Conservation (phyloP, 2,797 vertebrate genomes). For the Darevskia nairensis region DNA sequence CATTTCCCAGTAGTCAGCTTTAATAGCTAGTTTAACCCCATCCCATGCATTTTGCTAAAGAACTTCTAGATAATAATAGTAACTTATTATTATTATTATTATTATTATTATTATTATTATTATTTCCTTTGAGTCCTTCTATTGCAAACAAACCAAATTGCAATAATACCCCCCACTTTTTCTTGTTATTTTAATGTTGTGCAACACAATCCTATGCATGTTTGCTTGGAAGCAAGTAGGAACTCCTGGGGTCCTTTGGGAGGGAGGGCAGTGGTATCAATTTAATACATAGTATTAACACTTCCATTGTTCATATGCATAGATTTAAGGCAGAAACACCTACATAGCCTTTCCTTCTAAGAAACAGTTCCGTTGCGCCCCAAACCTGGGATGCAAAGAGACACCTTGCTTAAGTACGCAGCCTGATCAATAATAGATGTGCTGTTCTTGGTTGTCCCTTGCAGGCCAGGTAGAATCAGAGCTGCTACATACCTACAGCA, state of each 20-base stretch:
- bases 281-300: too few relatives aligned
- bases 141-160: background rate
- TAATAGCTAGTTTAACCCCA: background rate
- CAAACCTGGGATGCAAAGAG: background rate
- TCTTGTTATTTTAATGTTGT: background rate
- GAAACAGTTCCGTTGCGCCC: background rate
- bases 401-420: background rate
- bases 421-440: background rate
- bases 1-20: background rate
- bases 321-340: background rate
- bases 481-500: slow-evolving; percentile 94
- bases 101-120: too few relatives aligned
- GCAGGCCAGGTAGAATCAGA: slow-evolving; percentile 91
- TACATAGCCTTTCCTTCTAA: background rate
- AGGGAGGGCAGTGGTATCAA: too few relatives aligned
- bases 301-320: too few relatives aligned
- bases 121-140: background rate
- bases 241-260: too few relatives aligned
- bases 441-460: background rate
- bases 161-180: background rate
- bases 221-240: background rate
- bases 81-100: too few relatives aligned
- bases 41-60: background rate
- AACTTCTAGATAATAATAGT: background rate
- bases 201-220: background rate